Conservation (phyloP, 2,113 vertebrate genomes). For the Mus pahari region DNA sequence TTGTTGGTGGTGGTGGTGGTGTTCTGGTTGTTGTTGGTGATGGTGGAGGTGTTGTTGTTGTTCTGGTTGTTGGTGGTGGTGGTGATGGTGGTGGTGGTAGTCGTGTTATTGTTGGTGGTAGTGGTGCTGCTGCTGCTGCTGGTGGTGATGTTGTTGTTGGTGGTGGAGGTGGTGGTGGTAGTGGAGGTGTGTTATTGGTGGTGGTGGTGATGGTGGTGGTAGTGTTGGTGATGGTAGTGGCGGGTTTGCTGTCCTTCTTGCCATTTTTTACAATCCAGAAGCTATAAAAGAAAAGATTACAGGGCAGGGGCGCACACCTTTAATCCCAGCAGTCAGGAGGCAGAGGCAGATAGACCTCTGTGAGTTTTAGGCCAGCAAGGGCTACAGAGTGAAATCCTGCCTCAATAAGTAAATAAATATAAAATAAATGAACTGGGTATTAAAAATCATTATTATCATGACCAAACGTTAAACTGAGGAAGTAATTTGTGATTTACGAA, state of each 20-base stretch:
- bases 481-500: neutral
- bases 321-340: neutral
- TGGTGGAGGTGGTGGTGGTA: too few relatives aligned
- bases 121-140: too few relatives aligned
- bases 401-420: neutral
- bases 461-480: neutral
- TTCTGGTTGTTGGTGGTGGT: too few relatives aligned
- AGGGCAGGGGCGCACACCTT: neutral
- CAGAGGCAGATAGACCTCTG: neutral
- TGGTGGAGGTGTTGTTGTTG: too few relatives aligned
- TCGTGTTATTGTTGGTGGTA: too few relatives aligned
- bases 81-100: too few relatives aligned
- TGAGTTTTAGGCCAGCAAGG: neutral
- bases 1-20: too few relatives aligned
- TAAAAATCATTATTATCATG: neutral
- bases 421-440: neutral
- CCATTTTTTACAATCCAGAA: neutral
- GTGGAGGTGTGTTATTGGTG: too few relatives aligned
- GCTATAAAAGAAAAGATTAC: neutral
- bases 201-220: too few relatives aligned
- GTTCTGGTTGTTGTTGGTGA: too few relatives aligned
- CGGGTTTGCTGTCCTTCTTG: neutral
- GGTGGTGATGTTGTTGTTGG: too few relatives aligned
- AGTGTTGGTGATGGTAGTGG: too few relatives aligned
- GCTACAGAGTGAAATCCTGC: neutral